Base-by-base conservation (phyloP, 2,888 invertebrate genomes). In the Oscheius sp. region DNA sequence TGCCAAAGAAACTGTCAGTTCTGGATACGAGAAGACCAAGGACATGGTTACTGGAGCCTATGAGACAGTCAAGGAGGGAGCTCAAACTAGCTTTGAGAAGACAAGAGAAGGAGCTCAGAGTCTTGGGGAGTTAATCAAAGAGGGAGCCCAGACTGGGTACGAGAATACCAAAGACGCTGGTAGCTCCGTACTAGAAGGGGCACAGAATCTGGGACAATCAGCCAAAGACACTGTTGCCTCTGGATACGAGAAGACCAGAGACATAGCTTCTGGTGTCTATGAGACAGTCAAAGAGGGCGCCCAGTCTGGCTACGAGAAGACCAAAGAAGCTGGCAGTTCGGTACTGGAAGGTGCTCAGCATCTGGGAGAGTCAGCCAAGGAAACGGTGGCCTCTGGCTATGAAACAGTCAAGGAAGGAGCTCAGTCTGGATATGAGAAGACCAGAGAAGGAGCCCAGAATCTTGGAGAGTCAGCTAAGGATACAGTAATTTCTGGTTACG, bases 311-410 rank as follows among this genome's bases (percentile, higher is more conserved):
- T n/a, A 37, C 32, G 70, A 70, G 4, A 57, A 35, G 9, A 47
- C 47, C 32, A 58, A 57, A 35, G 47, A 37, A 29, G 70, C 57
- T 2, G 47, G 37, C 1, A 21, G 35, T 13, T 21, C 7, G 1
- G 58, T 35, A 9, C n/a, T 21, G n/a, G 57, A 70, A 53, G 68
- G 68, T n/a, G 55, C 68, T 32, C 32, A 10, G 21, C 21, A 68
- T 2, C n/a, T 35, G 2, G 53, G 53, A 32, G 37, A n/a, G 13
- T 33, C 50, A 11, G 50, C 37, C 5, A 63, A 47, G n/a, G 63
- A 63, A 11, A 50, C 48, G 1, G 63, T 32, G n/a, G 32, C 53
- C 29, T 7, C 13, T 53, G 68, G 13, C 4, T 9, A 33, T 13
- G 70, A 57, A 3, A 21, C n/a, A 2, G n/a, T 29, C n/a, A 70